Evolutionary conservation across 1,140 invertebrate genomes (phyloP).

Genomic region (Drosophila nigromelanica): DNA sequence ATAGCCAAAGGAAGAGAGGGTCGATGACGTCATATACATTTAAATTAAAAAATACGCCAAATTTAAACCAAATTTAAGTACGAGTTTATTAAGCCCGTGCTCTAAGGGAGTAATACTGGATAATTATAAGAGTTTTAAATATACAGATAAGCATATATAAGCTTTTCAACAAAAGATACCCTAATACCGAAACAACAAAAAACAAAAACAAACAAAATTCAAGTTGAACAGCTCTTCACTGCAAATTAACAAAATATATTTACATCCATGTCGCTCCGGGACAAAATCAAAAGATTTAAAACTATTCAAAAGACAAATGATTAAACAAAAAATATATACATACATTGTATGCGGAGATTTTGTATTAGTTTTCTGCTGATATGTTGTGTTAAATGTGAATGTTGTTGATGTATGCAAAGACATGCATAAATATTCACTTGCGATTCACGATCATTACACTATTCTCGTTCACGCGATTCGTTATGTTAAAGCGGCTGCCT

Average conservation of each 20-base stretch:
- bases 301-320: neutral
- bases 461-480: conserved; percentile 40
- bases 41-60: too few species aligned
- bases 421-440: conserved; percentile 1
- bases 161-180: too few species aligned
- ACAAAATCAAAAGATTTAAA: neutral
- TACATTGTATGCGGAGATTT: neutral
- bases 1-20: too few species aligned
- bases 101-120: too few species aligned
- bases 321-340: neutral
- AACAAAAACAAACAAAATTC: neutral
- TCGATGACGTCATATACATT: too few species aligned
- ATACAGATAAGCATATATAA: too few species aligned
- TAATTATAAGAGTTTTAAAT: too few species aligned
- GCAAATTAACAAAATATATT: neutral
- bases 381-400: neutral
- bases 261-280: neutral
- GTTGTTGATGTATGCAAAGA: neutral
- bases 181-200: too few species aligned
- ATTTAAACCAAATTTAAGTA: too few species aligned
- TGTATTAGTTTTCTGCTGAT: neutral
- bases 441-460: conserved; percentile 50
- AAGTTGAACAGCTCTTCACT: neutral
- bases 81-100: too few species aligned
- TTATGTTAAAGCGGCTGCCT: conserved; percentile 49